Base-by-base conservation (phyloP, 2,888 invertebrate genomes). In the Hyles lineata region DNA sequence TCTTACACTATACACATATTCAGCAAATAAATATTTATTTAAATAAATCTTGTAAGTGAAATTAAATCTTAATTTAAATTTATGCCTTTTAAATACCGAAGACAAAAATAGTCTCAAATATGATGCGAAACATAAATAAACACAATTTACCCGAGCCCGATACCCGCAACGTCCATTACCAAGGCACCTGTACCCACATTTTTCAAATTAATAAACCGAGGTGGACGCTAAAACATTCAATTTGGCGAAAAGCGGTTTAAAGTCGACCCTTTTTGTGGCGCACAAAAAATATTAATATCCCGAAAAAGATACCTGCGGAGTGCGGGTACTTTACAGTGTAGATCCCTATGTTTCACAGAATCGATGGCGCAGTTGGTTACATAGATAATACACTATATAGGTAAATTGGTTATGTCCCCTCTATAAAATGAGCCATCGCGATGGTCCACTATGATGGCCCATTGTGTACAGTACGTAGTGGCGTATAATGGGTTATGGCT, bases 241-340 rank as follows among this genome's bases (percentile, higher is more conserved):
- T 70, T 73, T 73, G 23, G 32, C 55, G 23, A 70, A 71, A 70
- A 62, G 52, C 62, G 62, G 73, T 73, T 73, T 73, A 70, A 70
- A 70, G 50, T 72, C 60, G 32, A 72, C 70, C 72, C 55, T 73
- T 73, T 67, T 67, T 67, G n/a, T 61, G 70, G 58, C 50, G 19
- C n/a, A 70, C n/a, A 61, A 70, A 73, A 73, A 71, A 63, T 29
- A 29, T 35, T 35, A 62, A 63, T 35, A 73, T 32, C 32, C 25
- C n/a, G 32, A 55, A 70, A 70, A 70, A 59, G 60, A 55, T 52
- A 70, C 23, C 17, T 55, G 6, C 23, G 29, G 29, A 5, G 29
- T 3, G 29, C 29, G 58, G 17, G 11, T 52, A 61, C 50, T 43
- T 43, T 29, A 29, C 4, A 43, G 43, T 70, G 23, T 62, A 52